A percentile compares a stretch with the other conserved stretches of the same genome.
These are phyloP conservation scores for Craterocephalus amniculus DNA, from an alignment of 2,797 vertebrate species.

Conservation along the genomic window DNA sequence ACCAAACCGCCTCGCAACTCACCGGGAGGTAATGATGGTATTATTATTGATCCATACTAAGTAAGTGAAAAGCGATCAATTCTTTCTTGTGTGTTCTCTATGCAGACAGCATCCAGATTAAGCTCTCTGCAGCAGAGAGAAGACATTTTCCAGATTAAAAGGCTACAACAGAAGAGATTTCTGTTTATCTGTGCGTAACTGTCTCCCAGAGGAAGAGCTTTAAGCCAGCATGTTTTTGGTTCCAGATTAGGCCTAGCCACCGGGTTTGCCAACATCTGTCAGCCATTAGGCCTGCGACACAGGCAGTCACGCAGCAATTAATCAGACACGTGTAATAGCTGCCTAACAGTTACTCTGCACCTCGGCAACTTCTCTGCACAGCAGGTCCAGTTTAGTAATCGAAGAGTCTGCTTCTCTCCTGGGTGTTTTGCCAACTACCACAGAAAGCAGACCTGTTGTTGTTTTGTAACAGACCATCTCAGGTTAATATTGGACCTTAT, in stretches of 20 bases:
- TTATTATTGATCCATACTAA: slow-evolving; percentile 64
- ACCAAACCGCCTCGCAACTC: slow-evolving; percentile 42
- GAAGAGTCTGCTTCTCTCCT: slow-evolving; percentile 25
- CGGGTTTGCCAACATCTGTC: slow-evolving; percentile 73
- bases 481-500: background rate
- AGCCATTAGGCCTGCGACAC: slow-evolving; percentile 63
- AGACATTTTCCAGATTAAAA: slow-evolving; percentile 62
- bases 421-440: slow-evolving; percentile 24
- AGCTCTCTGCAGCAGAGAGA: slow-evolving; percentile 18
- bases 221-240: slow-evolving; percentile 56
- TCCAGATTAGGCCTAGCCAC: slow-evolving; percentile 62
- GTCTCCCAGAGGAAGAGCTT: slow-evolving; percentile 47
- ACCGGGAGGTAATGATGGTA: slow-evolving; percentile 46
- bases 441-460: slow-evolving; percentile 17
- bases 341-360: slow-evolving; percentile 45
- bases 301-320: slow-evolving; percentile 66
- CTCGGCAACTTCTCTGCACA: slow-evolving; percentile 49
- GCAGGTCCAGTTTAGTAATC: slow-evolving; percentile 40
- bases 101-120: slow-evolving; percentile 49
- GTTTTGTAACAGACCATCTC: background rate
- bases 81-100: slow-evolving; percentile 42
- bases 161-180: slow-evolving; percentile 47
- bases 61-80: slow-evolving; percentile 56
- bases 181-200: slow-evolving; percentile 5
- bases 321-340: slow-evolving; percentile 59